Evolutionary conservation across 2,797 vertebrate genomes (phyloP), one percentile per base, ranked within the genome.

Genomic region (Cyclura pinguis): DNA sequence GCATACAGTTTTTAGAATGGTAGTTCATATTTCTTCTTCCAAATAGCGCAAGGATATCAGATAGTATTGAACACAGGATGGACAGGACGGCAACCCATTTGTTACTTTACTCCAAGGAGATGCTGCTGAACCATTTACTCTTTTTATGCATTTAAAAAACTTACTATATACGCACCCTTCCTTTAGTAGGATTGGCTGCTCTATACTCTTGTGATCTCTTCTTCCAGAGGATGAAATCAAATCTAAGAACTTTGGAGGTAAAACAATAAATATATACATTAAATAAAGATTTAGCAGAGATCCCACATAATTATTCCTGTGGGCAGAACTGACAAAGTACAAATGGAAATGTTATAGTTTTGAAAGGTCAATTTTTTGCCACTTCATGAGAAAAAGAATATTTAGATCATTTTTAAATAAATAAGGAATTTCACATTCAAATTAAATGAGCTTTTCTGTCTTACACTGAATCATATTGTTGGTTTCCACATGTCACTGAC

Each of bases 201-300:
- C 99, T 90, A 99, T 98, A 90, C 98, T 99, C 95, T 98, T 99
- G 96, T 99, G 98, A 96, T 99, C 98, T 98, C 98, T 98, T 95
- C 98, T 98, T 88, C 99, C 99, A 0, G 99, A 99, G 20, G 99
- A 99, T 3, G 99, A 99, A 96, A 99, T 99, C 96, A 99, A 96
- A 95, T 99, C 99, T 92, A 99, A 96, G 95, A 99, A 99, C 99
- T 99, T 91, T 47, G 50, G 59, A 13, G 52, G 35, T 35, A 59
- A 95, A 86, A 89, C 81, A 78, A 50, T 50, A 92, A 94, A 91
- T 4, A 93, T 4, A 93, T 72, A 92, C 82, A 32, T 52, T 67
- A 85, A 90, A 93, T 72, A n/a, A 57, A 29, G 91, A 77, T 32
- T 93, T 52, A 0, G 0, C 4, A 59, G 22, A 24, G 81, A 7